phyloP scores from a whole-genome alignment of 1,140 invertebrate genomes.

The Aradophagus sp. region DNA sequence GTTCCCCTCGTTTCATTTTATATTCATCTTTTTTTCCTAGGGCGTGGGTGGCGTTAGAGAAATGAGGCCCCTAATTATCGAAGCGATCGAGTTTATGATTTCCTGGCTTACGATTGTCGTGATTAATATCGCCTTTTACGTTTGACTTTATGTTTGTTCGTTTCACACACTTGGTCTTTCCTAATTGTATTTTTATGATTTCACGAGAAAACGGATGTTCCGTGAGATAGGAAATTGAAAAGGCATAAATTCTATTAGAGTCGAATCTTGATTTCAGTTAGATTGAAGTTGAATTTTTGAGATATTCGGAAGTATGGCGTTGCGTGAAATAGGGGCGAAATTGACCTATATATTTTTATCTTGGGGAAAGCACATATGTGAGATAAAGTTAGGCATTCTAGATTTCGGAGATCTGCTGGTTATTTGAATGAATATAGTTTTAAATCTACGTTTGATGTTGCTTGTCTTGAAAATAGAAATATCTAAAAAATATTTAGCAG shows the following conservation, averaged over 20 bases:
- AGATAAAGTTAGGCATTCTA: neutral
- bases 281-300: slow-evolving; percentile 25
- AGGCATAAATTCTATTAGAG: slow-evolving; percentile 29
- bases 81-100: slow-evolving; percentile 1
- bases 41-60: slow-evolving; percentile 8
- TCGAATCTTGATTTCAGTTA: slow-evolving; percentile 30
- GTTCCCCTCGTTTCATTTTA: no score
- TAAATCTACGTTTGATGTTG: slow-evolving; percentile 12
- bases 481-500: no score
- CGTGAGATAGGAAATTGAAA: slow-evolving; percentile 31
- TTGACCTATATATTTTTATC: slow-evolving; percentile 47
- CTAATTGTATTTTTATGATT: slow-evolving; percentile 8
- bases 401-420: slow-evolving; percentile 4
- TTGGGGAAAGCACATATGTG: neutral
- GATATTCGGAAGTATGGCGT: slow-evolving; percentile 9
- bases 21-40: no score
- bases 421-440: slow-evolving; percentile 25
- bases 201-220: slow-evolving; percentile 13
- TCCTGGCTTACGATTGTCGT: slow-evolving; percentile 3
- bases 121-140: slow-evolving; percentile 1
- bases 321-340: slow-evolving; percentile 7
- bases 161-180: neutral
- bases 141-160: neutral
- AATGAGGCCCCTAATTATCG: slow-evolving; percentile 24
- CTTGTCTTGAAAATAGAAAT: no score